phyloP scores from a whole-genome alignment of 1,140 invertebrate genomes.

The Lerema accius region DNA sequence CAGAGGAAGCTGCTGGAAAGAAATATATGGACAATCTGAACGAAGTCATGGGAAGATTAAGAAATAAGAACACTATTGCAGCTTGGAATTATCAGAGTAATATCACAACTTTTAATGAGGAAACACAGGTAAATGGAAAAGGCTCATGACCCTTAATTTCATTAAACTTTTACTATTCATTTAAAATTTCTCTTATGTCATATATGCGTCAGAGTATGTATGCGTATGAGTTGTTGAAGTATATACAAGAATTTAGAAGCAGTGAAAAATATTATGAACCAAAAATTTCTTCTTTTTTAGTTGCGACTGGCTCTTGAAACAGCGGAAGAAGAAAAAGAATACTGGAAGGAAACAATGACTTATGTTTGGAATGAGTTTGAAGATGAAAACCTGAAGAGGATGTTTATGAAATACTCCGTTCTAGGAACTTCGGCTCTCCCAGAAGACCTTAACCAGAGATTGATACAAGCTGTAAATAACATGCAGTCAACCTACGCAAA shows the following conservation, averaged over 20 bases:
- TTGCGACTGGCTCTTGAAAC: constrained; percentile 67
- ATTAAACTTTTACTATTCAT: no score
- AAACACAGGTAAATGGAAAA: constrained; percentile 83
- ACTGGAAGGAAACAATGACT: constrained; percentile 84
- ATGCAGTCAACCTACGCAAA: constrained; percentile 93
- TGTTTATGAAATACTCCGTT: constrained; percentile 86
- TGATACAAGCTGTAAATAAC: constrained; percentile 85
- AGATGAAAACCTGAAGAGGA: constrained; percentile 84
- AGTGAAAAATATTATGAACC: no score
- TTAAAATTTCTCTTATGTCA: no score
- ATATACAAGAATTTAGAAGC: no score
- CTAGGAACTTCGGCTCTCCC: constrained; percentile 88
- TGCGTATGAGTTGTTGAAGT: no score
- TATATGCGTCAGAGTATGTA: no score
- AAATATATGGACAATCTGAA: constrained; percentile 84
- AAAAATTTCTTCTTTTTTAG: constrained; percentile 46
- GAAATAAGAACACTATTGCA: constrained; percentile 82
- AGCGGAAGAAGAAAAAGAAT: constrained; percentile 77
- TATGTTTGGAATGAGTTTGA: constrained; percentile 86
- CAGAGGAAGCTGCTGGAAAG: constrained; percentile 84
- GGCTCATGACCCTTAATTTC: no score
- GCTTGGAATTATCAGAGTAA: constrained; percentile 90
- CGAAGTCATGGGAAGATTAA: constrained; percentile 78
- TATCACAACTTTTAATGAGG: constrained; percentile 87
- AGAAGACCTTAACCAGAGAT: constrained; percentile 85